phyloP scores from a whole-genome alignment of 2,797 vertebrate species.

The Tangara arthus region DNA sequence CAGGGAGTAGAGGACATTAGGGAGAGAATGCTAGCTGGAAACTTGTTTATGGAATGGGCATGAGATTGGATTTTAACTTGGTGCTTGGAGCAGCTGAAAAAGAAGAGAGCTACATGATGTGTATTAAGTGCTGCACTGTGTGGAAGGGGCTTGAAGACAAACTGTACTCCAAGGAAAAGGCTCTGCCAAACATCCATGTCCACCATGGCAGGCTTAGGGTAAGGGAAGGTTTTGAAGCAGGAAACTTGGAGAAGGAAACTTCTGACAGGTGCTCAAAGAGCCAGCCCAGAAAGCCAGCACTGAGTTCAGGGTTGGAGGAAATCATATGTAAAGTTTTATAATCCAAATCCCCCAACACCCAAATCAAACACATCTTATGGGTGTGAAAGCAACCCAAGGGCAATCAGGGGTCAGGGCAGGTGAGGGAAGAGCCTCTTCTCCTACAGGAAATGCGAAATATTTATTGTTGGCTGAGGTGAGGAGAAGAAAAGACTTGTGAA shows the following conservation, averaged over 20 bases:
- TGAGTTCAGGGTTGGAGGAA: neutral
- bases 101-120: neutral
- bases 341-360: neutral
- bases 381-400: neutral
- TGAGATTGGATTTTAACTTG: constrained; percentile 7
- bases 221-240: neutral
- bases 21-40: neutral
- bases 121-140: neutral
- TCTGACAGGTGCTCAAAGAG: neutral
- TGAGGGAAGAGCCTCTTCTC: neutral
- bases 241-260: neutral
- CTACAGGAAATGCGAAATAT: neutral
- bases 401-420: neutral
- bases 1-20: neutral
- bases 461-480: neutral
- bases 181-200: neutral
- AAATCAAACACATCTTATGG: neutral
- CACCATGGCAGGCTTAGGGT: neutral
- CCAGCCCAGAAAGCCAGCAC: neutral
- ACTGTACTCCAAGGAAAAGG: neutral
- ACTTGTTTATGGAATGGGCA: constrained; percentile 32
- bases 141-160: neutral
- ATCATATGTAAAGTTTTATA: neutral
- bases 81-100: neutral
- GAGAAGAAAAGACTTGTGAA: neutral